A percentile compares a stretch with the other conserved stretches of the same genome.
Evolutionary conservation across 2,797 vertebrate genomes (phyloP).

Genomic region (Tokudaia muenninki): DNA sequence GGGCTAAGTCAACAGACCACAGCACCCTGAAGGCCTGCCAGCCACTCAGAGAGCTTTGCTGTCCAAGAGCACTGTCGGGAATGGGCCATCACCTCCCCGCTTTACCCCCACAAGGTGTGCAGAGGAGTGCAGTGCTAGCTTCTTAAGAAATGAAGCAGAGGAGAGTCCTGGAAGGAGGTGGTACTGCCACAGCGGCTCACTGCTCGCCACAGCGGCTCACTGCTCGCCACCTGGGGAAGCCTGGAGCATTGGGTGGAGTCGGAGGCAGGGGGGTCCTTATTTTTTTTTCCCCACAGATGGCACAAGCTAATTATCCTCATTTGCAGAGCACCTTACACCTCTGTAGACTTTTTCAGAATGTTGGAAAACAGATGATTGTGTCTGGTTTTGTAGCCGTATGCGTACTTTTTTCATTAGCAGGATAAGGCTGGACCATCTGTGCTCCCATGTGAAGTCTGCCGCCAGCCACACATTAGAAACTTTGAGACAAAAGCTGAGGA

Average conservation of each 20-base stretch:
- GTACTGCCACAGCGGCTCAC: not conserved
- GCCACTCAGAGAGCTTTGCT: not conserved
- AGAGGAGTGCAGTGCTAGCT: not conserved
- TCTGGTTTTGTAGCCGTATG: constrained; percentile 90
- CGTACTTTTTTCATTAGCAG: constrained; percentile 93
- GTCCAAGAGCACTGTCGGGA: not conserved
- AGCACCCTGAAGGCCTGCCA: not conserved
- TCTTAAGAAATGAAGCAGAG: not conserved
- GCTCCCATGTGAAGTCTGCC: constrained; percentile 90
- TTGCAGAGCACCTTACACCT: constrained; percentile 88
- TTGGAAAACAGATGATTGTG: constrained; percentile 92
- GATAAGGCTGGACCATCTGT: constrained; percentile 93
- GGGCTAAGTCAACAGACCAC: not conserved
- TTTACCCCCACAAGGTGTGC: not conserved
- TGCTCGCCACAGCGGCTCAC: not conserved
- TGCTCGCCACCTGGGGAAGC: constrained; percentile 69
- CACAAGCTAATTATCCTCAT: constrained; percentile 90
- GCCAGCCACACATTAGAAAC: constrained; percentile 85
- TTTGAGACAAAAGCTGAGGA: constrained; percentile 83
- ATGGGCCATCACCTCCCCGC: too few relatives aligned
- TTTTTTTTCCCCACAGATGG: constrained; percentile 88
- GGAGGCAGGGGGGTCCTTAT: not conserved
- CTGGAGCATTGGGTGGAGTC: constrained; percentile 1
- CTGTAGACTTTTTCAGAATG: constrained; percentile 86
- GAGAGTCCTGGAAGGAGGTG: not conserved